Percentiles rank a stretch among this genome's conserved stretches.
Evolutionary conservation across 2,797 vertebrate genomes (phyloP).

Genomic region (Sebastes matsubarae): DNA sequence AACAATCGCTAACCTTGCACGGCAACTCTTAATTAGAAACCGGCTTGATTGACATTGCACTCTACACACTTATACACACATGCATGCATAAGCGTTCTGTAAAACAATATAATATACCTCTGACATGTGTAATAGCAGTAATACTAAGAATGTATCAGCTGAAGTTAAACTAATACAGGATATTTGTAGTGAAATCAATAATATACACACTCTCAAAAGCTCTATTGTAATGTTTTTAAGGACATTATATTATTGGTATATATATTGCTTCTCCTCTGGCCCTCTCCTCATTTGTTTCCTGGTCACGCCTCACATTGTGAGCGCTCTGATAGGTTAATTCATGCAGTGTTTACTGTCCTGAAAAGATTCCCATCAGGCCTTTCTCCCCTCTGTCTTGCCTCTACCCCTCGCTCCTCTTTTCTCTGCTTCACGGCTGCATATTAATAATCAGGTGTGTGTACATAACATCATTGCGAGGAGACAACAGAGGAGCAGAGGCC

Average conservation of each 20-base stretch:
- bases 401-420: constrained; percentile 19
- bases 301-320: constrained; percentile 51
- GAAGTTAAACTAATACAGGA: not conserved
- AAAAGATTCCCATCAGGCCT: constrained; percentile 73
- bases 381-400: constrained; percentile 51
- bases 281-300: constrained; percentile 52
- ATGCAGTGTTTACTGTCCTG: constrained; percentile 68
- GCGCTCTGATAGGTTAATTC: constrained; percentile 73
- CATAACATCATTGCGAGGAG: constrained; percentile 56
- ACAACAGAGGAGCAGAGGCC: constrained; percentile 46
- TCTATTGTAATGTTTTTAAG: not conserved
- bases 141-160: not conserved
- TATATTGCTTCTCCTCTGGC: not conserved
- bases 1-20: constrained; percentile 80
- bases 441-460: constrained; percentile 78
- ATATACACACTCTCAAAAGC: not conserved
- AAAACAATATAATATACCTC: constrained; percentile 19
- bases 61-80: constrained; percentile 33
- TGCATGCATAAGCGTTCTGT: constrained; percentile 44
- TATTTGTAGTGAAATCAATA: not conserved
- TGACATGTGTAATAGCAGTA: not conserved
- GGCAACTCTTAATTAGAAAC: constrained; percentile 86
- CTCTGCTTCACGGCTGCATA: constrained; percentile 50
- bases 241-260: not conserved
- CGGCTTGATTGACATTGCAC: constrained; percentile 78